A percentile compares a stretch with the other conserved stretches of the same genome.
phyloP scores from a whole-genome alignment of 1,140 invertebrate species.

The Pissodes strobi region DNA sequence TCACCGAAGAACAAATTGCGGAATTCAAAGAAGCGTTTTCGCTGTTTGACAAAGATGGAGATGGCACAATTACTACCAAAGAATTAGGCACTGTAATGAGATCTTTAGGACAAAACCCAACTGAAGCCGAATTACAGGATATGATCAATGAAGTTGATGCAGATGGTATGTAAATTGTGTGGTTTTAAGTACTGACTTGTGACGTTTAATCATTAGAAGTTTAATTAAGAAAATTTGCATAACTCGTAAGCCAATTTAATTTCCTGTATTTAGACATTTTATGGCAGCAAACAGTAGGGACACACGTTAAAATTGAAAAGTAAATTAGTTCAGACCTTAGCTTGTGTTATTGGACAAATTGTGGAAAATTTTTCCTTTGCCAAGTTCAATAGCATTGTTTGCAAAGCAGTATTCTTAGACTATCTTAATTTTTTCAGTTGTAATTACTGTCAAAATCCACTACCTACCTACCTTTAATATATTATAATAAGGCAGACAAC shows the following conservation, averaged over 20 bases:
- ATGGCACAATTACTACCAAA: constrained; percentile 99
- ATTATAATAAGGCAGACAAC: too few species aligned
- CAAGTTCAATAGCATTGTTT: too few species aligned
- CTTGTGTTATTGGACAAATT: too few species aligned
- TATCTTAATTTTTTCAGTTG: too few species aligned
- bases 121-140: constrained; percentile 98
- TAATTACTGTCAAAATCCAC: too few species aligned
- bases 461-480: too few species aligned
- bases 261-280: constrained; percentile 19
- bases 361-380: too few species aligned
- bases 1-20: constrained; percentile 97
- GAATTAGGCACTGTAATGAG: constrained; percentile 99
- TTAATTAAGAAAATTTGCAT: constrained; percentile 29
- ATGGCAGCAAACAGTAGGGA: neutral
- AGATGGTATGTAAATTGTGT: constrained; percentile 77
- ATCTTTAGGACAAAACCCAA: constrained; percentile 98
- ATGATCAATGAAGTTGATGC: constrained; percentile 99
- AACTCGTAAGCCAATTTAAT: constrained; percentile 14
- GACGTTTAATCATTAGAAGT: neutral
- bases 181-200: constrained; percentile 4
- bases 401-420: too few species aligned
- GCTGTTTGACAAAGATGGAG: constrained; percentile 98
- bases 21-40: constrained; percentile 99
- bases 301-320: neutral
- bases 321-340: constrained; percentile 1